phyloP scores from a whole-genome alignment of 2,888 invertebrate species.

The Cryptocheilus praepositus region DNA sequence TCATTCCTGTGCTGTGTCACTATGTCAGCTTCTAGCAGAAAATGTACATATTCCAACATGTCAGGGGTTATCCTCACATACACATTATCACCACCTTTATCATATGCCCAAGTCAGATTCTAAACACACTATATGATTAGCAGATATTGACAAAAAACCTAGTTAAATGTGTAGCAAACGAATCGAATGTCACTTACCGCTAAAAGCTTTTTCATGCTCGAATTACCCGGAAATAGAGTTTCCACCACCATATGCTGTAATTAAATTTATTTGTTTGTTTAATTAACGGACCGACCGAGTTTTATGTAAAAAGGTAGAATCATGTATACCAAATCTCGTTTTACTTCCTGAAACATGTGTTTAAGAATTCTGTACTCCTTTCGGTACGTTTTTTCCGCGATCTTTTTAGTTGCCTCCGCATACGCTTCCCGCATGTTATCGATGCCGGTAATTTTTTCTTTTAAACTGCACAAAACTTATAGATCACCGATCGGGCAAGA shows the following conservation, averaged over 20 bases:
- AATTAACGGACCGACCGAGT: not conserved
- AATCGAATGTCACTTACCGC: conserved; percentile 57
- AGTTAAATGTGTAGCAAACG: not conserved
- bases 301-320: not conserved
- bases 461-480: too few species aligned
- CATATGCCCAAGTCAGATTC: conserved; percentile 56
- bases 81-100: conserved; percentile 65
- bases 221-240: conserved; percentile 58
- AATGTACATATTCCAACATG: conserved; percentile 46
- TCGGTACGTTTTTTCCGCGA: conserved; percentile 41
- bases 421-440: conserved; percentile 59
- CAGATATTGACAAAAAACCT: not conserved
- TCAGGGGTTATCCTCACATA: conserved; percentile 58
- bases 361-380: conserved; percentile 47
- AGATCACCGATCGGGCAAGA: too few species aligned
- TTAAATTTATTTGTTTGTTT: not conserved
- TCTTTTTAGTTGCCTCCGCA: conserved; percentile 40
- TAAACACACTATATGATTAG: conserved; percentile 38
- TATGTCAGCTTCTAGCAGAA: conserved; percentile 63
- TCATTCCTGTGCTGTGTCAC: conserved; percentile 62
- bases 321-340: conserved; percentile 59
- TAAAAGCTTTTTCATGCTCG: conserved; percentile 54
- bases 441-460: conserved; percentile 54
- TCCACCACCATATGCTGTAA: conserved; percentile 57
- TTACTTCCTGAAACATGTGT: conserved; percentile 52